phyloP scores from a whole-genome alignment of 2,888 invertebrate genomes.

The Mesorhabditis sp. region DNA sequence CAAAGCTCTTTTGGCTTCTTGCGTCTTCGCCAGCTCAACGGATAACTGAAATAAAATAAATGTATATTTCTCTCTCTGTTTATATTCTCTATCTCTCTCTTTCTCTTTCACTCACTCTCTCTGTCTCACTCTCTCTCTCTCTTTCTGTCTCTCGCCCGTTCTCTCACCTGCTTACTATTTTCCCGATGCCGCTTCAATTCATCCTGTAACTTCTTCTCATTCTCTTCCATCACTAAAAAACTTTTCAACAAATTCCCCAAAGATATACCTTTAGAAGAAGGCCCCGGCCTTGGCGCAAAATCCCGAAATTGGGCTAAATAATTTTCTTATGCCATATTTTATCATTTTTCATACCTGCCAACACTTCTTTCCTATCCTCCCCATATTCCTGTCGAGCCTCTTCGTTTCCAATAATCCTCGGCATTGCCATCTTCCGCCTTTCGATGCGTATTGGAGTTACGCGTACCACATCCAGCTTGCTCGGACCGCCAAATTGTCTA shows the following conservation, averaged over 20 bases:
- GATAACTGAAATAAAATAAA: not conserved
- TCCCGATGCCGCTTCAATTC: not conserved
- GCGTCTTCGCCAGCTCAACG: not conserved
- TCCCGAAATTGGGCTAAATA: not conserved
- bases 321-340: too few relatives aligned
- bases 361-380: not conserved
- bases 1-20: not conserved
- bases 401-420: not conserved
- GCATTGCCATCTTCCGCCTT: not conserved
- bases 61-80: not conserved
- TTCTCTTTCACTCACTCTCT: not conserved
- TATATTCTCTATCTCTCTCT: not conserved
- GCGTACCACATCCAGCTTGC: not conserved
- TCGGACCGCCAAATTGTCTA: too few relatives aligned
- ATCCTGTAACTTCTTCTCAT: too few relatives aligned
- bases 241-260: too few relatives aligned
- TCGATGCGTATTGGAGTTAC: not conserved
- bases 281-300: not conserved
- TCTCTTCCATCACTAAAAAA: too few relatives aligned
- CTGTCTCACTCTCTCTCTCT: not conserved
- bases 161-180: not conserved
- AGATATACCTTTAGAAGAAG: not conserved
- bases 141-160: not conserved
- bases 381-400: not conserved
- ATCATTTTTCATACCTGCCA: not conserved